Base-by-base conservation (phyloP, 2,797 vertebrate genomes). In the Falco concolor region DNA sequence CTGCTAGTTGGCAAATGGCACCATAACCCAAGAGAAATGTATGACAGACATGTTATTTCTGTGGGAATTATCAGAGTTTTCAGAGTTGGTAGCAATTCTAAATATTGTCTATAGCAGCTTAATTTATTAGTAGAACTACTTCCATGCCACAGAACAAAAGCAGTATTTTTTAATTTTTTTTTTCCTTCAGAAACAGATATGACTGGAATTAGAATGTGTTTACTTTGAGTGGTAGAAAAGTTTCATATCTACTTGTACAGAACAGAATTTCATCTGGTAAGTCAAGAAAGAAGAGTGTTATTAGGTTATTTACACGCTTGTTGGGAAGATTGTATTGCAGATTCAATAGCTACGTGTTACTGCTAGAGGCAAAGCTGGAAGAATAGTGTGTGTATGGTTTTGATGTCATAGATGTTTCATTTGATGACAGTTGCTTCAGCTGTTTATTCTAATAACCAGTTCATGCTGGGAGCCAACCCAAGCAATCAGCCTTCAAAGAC, bases 31-130 rank as follows among this genome's bases (percentile, higher is more conserved):
- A 56, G 89, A 91, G 94, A 94, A 81, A 93, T 86, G 52, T 73
- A 69, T 95, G 87, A 95, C 89, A 94, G 95, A 88, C 77, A 59
- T 81, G 54, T 84, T 87, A 91, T 84, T 95, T 96, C 87, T 84
- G 32, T 92, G 68, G 64, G 63, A 92, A 91, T 83, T 84, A 64
- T 45, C 19, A 53, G 59, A 81, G 49, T 64, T 88, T 93, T 82
- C 80, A 88, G 69, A 93, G 59, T 36, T 4, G 2, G 44, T 74
- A 94, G 12, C 36, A 84, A 50, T 91, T 89, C 87, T 91, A 89
- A 76, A 67, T 73, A 78, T 63, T 88, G 36, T 50, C 49, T 60
- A 21, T 45, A 86, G 19, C 34, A 86, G 54, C 17, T 86, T 89
- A 74, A 88, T 95, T 67, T 95, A 56, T 87, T 88, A 84, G 40